These are phyloP conservation scores for Drosophila pectinifera DNA, from an alignment of 1,140 invertebrate species.

Conservation along the genomic window DNA sequence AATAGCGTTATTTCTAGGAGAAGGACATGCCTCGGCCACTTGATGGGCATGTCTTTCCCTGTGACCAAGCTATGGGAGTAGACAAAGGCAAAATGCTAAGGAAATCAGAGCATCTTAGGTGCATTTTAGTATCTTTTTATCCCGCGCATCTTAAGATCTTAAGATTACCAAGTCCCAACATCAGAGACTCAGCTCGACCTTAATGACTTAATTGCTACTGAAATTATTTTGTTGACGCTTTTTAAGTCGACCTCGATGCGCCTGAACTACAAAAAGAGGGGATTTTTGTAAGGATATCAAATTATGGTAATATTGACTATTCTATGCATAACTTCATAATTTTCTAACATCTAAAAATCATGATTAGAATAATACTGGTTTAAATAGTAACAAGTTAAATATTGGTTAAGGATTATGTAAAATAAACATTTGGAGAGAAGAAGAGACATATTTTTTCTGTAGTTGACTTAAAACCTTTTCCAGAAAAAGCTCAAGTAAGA, in stretches of 20 bases:
- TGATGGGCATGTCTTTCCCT: slow-evolving; percentile 37
- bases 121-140: slow-evolving; percentile 35
- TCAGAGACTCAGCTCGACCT: slow-evolving; percentile 54
- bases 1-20: slow-evolving; percentile 25
- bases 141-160: slow-evolving; percentile 15
- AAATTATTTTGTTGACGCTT: slow-evolving; percentile 1
- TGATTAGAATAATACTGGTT: no score
- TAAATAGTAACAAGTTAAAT: no score
- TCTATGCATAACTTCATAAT: not conserved
- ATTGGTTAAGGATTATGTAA: no score
- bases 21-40: slow-evolving; percentile 57
- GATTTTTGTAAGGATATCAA: no score
- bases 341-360: no score
- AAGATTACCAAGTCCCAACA: slow-evolving; percentile 36
- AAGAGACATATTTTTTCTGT: no score
- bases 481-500: no score
- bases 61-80: slow-evolving; percentile 7
- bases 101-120: slow-evolving; percentile 46
- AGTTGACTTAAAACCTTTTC: no score
- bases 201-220: slow-evolving; percentile 32
- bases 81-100: slow-evolving; percentile 29
- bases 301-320: not conserved
- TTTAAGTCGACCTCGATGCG: not conserved
- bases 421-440: no score
- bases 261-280: not conserved